phyloP scores from a whole-genome alignment of 1,140 invertebrate species.

The Mycetomoellerius zeteki region DNA sequence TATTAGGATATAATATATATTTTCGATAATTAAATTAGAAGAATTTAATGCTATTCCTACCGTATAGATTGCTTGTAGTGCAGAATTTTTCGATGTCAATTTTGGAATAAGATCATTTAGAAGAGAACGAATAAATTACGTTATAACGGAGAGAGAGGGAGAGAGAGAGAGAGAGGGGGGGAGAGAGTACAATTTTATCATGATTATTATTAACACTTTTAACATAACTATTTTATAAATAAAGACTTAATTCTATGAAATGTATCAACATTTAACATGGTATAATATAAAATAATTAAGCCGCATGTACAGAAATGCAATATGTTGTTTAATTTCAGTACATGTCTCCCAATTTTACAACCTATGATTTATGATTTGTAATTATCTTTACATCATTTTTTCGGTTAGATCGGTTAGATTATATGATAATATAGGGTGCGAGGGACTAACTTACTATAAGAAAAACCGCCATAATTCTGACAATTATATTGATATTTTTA shows the following conservation, averaged over 20 bases:
- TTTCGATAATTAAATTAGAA: conserved; percentile 21
- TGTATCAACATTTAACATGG: neutral
- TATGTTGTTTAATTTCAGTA: conserved; percentile 41
- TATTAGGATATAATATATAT: neutral
- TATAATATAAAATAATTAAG: conserved; percentile 28
- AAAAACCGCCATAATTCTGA: no score
- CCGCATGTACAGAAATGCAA: conserved; percentile 28
- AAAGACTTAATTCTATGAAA: conserved; percentile 31
- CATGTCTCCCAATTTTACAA: conserved; percentile 23
- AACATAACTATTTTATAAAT: conserved; percentile 51
- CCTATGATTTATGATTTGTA: conserved; percentile 2
- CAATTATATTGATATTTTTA: no score
- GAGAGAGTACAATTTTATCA: conserved; percentile 37
- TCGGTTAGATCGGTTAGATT: neutral
- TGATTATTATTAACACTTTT: conserved; percentile 14
- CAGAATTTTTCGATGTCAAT: conserved; percentile 2
- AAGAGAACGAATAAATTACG: neutral
- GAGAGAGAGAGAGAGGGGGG: neutral
- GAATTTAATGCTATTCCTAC: conserved; percentile 8
- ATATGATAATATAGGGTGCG: no score
- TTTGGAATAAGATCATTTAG: neutral
- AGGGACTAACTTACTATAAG: no score
- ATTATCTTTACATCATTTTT: conserved; percentile 13
- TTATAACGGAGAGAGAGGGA: neutral
- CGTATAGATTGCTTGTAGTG: conserved; percentile 6